phyloP scores from a whole-genome alignment of 2,113 vertebrate genomes.

The Mesocricetus auratus region DNA sequence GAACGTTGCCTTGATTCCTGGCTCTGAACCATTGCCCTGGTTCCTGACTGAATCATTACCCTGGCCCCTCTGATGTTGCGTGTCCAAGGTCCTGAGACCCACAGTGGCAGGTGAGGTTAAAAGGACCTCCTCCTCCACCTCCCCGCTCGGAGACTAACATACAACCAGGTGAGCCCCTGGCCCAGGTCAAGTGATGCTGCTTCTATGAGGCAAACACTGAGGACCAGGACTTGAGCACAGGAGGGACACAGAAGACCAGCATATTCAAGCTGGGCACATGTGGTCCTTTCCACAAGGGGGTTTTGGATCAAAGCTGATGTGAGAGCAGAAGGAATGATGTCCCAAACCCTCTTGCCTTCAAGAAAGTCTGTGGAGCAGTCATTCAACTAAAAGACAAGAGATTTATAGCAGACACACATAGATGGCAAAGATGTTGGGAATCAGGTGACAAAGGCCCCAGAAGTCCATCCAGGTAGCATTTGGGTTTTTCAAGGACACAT shows the following conservation, averaged over 20 bases:
- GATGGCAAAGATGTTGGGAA: not conserved
- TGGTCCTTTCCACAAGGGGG: not conserved
- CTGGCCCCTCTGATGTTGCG: not conserved
- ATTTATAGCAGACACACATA: not conserved
- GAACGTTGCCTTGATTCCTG: no score
- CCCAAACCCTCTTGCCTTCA: not conserved
- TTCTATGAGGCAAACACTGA: not conserved
- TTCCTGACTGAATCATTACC: no score
- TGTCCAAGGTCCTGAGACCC: not conserved
- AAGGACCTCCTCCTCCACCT: not conserved
- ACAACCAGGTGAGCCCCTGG: not conserved
- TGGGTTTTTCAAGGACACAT: not conserved
- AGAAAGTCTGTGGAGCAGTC: not conserved
- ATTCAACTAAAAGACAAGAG: not conserved
- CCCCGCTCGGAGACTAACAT: not conserved
- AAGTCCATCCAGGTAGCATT: not conserved
- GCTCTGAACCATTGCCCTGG: no score
- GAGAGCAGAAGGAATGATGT: not conserved
- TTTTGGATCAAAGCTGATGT: not conserved
- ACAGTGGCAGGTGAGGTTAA: not conserved
- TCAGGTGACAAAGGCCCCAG: rapidly evolving
- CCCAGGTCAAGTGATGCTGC: not conserved
- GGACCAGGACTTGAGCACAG: not conserved
- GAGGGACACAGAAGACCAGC: not conserved
- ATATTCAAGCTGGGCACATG: not conserved